Base-by-base conservation (phyloP, 2,113 vertebrate species). In the Albula glossodonta region DNA sequence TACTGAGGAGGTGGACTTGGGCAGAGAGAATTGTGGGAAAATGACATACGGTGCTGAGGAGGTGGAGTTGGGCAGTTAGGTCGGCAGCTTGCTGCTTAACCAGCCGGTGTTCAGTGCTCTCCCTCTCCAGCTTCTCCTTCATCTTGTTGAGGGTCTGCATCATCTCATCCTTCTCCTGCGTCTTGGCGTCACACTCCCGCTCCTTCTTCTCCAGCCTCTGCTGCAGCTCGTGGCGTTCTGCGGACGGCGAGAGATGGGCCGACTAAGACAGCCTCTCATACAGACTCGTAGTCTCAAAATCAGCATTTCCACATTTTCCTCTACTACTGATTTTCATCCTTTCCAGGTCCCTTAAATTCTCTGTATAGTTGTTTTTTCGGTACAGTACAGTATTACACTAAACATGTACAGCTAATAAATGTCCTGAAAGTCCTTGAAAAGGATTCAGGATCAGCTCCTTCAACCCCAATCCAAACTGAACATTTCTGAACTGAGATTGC, bases 111-210 rank as follows among this genome's bases (percentile, higher is more conserved):
- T 99, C 98, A 0, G 90, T 96, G n/a, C 95, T 96, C 92, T 99
- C 98, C 89, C 97, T 98, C 87, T 99, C 98, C 85, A 99, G 96
- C 88, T 99, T 99, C 92, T 99, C 98, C 92, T 99, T 99, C 98
- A 99, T 99, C 94, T 99, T 99, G 92, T 98, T 99, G 89, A 99
- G 95, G 0, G 98, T 99, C 94, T 98, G 97, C 98, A 99, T 99
- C 98, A 99, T 99, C 90, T 99, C 98, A 13, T 99, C 98, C 87
- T 99, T 99, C 95, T 99, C 98, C 90, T 99, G 98, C 17, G 98
- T 96, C 94, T 99, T 99, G 89, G 97, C 98, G 0, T 99, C 98
- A 12, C 98, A 99, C 87, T 99, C 98, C 0, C 98, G 89, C 89
- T 99, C 98, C 89, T 99, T 99, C 94, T 99, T 99, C 66, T 99